Base-by-base conservation (phyloP, 2,888 invertebrate species). In the Leptothorax acervorum region DNA sequence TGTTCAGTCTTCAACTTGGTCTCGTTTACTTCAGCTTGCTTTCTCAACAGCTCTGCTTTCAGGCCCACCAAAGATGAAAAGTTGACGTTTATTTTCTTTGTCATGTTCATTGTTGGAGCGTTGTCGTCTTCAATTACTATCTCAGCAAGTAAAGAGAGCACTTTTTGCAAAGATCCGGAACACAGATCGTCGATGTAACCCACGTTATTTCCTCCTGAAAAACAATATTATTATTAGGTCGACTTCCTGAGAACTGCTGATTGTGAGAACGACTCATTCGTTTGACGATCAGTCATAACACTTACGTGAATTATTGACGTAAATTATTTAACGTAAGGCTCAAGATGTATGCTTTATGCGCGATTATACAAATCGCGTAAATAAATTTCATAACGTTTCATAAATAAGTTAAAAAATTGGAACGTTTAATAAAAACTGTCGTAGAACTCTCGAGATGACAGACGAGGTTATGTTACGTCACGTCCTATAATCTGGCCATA, bases 31-130 rank as follows among this genome's bases (percentile, higher is more conserved):
- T 99, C 98, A 91, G 97, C 97, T 95, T 98, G 97, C 95, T 99
- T 99, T 86, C 97, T 96, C 66, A 97, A 94, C 23, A 99, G 95
- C 95, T 99, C 99, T 0, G 99, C 99, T 95, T 99, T 99, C 85
- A 99, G 95, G 92, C 97, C 97, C n/a, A 98, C 95, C 74, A 98
- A 93, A 0, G 95, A 94, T 23, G 95, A 95, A 82, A 92, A 92
- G 86, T 94, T 94, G 0, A 94, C 92, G 39, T 93, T 94, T 71
- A 95, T 94, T 84, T 93, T 94, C 81, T 93, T 94, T 3, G 93
- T 87, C 28, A 84, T 89, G 84, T 94, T 94, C 94, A 94, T 94
- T 8, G 35, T 86, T 60, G 11, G 11, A 68, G 12, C 35, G 5
- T 68, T 23, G 12, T 78, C 15, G 31, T 55, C 15, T 5, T 57